These are phyloP conservation scores for Acanthornis magna DNA, from an alignment of 2,797 vertebrate genomes.

Conservation along the genomic window DNA sequence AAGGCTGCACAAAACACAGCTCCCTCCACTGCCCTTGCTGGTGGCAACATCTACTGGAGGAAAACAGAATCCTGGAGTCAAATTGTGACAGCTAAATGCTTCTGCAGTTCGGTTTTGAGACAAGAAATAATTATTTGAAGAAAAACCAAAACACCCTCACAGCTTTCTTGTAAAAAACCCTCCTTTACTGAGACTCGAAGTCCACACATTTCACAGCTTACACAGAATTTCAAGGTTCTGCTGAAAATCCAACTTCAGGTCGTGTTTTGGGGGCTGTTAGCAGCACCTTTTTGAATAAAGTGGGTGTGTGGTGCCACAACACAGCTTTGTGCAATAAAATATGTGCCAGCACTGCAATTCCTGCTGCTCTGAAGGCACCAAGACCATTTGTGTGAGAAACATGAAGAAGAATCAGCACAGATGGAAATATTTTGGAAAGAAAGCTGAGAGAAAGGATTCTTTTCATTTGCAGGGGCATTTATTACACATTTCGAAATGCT, in stretches of 20 bases:
- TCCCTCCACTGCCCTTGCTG: neutral
- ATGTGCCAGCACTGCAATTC: neutral
- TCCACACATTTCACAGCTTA: neutral
- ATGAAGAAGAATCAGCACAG: neutral
- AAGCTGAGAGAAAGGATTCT: neutral
- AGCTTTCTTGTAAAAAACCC: neutral
- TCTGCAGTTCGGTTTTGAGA: neutral
- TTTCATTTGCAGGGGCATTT: neutral
- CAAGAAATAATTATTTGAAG: neutral
- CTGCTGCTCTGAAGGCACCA: neutral
- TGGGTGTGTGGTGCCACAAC: neutral
- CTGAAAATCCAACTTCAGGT: neutral
- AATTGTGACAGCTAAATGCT: neutral
- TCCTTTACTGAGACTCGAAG: neutral
- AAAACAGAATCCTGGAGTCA: neutral
- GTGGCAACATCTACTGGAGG: neutral
- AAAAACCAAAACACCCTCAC: accelerated
- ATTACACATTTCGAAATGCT: neutral
- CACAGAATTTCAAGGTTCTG: neutral
- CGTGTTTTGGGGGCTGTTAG: neutral
- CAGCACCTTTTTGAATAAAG: neutral
- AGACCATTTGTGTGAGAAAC: neutral
- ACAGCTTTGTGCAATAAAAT: neutral
- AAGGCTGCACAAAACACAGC: neutral
- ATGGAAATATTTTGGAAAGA: neutral